A percentile compares a stretch with the other conserved stretches of the same genome.
Conservation (phyloP, 1,140 invertebrate species). For the Penaeus vannamei region DNA sequence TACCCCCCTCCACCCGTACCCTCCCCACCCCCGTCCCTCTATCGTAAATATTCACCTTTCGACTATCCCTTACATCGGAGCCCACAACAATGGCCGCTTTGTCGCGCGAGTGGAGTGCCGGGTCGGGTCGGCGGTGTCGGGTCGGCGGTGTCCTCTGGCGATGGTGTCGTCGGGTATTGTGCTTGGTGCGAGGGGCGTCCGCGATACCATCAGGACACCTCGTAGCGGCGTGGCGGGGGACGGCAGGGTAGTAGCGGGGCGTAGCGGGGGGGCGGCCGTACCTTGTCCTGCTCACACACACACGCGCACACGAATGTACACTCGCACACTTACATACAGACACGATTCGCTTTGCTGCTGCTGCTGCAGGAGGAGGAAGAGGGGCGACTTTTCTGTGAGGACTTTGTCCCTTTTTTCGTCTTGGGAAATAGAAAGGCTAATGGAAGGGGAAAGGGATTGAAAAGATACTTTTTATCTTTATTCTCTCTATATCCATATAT, state of each 20-base stretch:
- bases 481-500: too few relatives aligned
- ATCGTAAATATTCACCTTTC: slow-evolving; percentile 41
- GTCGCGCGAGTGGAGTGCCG: slow-evolving; percentile 3
- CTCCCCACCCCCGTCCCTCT: background rate
- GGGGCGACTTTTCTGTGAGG: too few relatives aligned
- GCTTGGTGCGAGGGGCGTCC: slow-evolving; percentile 42
- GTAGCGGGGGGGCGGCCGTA: too few relatives aligned
- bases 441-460: too few relatives aligned
- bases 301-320: too few relatives aligned
- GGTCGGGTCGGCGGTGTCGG: slow-evolving; percentile 30
- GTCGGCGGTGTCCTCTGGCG: slow-evolving; percentile 40
- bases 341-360: too few relatives aligned
- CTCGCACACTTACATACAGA: too few relatives aligned
- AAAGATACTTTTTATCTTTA: too few relatives aligned
- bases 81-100: background rate
- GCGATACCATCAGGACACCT: slow-evolving; percentile 49
- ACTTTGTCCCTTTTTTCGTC: too few relatives aligned
- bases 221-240: slow-evolving; percentile 47
- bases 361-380: too few relatives aligned
- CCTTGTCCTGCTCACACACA: too few relatives aligned
- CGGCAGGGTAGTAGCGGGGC: background rate
- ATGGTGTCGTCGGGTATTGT: slow-evolving; percentile 46
- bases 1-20: background rate
- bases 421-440: too few relatives aligned
- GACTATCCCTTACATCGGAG: slow-evolving; percentile 23